phyloP scores from a whole-genome alignment of 2,888 invertebrate genomes.

The Scaptomyza tumidula region DNA sequence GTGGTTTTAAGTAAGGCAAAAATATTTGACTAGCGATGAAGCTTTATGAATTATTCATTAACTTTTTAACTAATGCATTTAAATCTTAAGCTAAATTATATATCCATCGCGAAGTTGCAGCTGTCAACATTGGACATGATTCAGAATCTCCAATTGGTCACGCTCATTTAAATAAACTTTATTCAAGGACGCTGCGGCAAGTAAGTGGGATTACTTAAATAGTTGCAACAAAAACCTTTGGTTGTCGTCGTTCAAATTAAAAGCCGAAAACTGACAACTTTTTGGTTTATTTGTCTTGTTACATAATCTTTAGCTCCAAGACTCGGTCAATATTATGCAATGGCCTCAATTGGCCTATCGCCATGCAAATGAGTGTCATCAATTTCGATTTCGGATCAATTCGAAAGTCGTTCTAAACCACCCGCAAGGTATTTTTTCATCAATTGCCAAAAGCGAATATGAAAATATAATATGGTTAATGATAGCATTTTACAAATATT shows the following conservation, averaged over 20 bases:
- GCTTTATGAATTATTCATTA: constrained; percentile 56
- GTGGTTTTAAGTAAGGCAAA: constrained; percentile 6
- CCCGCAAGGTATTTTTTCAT: constrained; percentile 37
- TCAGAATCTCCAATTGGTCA: constrained; percentile 34
- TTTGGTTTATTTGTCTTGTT: constrained; percentile 67
- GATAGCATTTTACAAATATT: not conserved
- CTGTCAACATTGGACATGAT: constrained; percentile 20
- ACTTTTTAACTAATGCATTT: constrained; percentile 7
- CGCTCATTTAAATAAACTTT: constrained; percentile 1
- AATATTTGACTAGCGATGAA: not conserved
- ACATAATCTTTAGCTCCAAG: constrained; percentile 52
- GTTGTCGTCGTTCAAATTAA: constrained; percentile 56
- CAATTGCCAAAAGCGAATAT: constrained; percentile 26
- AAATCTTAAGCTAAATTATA: constrained; percentile 13
- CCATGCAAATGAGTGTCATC: constrained; percentile 66
- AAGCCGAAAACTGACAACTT: constrained; percentile 46
- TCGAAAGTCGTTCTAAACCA: constrained; percentile 69
- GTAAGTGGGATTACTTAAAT: constrained; percentile 48
- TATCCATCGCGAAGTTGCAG: constrained; percentile 2
- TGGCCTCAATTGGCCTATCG: constrained; percentile 68
- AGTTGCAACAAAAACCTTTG: constrained; percentile 32
- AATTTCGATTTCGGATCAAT: constrained; percentile 35
- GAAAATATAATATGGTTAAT: constrained; percentile 10
- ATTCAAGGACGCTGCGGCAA: constrained; percentile 40
- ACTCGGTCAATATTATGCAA: constrained; percentile 73